These are phyloP conservation scores for Peromyscus maniculatus DNA, from an alignment of 2,113 vertebrate genomes.

Conservation along the genomic window DNA sequence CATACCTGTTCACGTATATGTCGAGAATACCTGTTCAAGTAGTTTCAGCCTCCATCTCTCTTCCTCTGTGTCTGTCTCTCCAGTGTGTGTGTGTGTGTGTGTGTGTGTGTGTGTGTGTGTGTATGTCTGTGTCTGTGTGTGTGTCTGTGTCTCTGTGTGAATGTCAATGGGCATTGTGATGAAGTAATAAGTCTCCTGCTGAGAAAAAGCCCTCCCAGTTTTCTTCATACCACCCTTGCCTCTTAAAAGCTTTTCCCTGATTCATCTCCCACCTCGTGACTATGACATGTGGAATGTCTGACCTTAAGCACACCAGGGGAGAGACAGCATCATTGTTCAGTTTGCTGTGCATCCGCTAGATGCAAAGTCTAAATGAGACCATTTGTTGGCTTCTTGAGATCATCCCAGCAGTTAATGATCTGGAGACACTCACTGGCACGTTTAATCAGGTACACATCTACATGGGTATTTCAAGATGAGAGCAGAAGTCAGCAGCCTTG, in stretches of 20 bases:
- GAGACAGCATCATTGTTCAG: fast-evolving
- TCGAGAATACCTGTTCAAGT: neutral
- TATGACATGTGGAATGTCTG: fast-evolving
- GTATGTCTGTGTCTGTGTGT: neutral
- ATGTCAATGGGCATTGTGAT: too few species aligned
- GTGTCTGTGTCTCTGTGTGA: neutral
- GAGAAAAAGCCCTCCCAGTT: neutral
- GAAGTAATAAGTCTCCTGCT: neutral
- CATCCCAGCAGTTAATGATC: neutral
- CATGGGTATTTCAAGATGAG: neutral
- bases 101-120: neutral
- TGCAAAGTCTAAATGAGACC: neutral
- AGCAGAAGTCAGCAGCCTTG: neutral
- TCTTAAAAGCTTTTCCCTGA: neutral
- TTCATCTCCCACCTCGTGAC: neutral
- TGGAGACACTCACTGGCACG: neutral
- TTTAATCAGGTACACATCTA: neutral
- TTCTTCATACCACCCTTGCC: neutral
- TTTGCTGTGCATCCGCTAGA: too few species aligned
- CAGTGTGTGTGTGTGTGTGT: neutral
- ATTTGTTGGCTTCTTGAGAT: neutral
- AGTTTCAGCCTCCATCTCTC: neutral
- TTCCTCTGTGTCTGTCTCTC: neutral
- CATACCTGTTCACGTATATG: too few species aligned
- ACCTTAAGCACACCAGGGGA: neutral